A percentile compares a stretch with the other conserved stretches of the same genome.
phyloP scores from a whole-genome alignment of 2,888 invertebrate species.

The Xestia xanthographa region DNA sequence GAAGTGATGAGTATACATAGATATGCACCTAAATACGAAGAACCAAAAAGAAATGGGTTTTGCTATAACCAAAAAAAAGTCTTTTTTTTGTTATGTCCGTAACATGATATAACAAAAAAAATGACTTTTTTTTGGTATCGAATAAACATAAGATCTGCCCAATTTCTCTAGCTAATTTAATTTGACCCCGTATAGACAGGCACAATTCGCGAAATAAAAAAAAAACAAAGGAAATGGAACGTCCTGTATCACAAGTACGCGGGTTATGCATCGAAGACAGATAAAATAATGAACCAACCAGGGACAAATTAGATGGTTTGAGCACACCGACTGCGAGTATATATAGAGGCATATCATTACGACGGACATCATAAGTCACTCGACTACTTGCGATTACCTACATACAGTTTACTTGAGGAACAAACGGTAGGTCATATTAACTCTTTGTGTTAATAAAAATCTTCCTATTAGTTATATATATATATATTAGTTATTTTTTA shows the following conservation, averaged over 20 bases:
- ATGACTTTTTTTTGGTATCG: too few species aligned
- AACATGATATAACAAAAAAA: too few species aligned
- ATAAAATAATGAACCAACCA: constrained; percentile 79
- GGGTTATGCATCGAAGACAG: constrained; percentile 79
- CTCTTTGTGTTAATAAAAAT: constrained; percentile 4
- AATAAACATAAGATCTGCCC: neutral
- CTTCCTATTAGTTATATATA: too few species aligned
- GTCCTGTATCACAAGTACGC: constrained; percentile 64
- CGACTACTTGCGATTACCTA: constrained; percentile 71
- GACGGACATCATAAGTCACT: constrained; percentile 79
- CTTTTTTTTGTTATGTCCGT: too few species aligned
- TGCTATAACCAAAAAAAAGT: neutral
- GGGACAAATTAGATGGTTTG: constrained; percentile 85
- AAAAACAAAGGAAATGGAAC: constrained; percentile 43
- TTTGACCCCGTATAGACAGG: neutral
- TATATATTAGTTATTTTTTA: neutral
- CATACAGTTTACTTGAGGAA: constrained; percentile 58
- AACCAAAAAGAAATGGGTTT: neutral
- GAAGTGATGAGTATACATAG: neutral
- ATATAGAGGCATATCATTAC: constrained; percentile 79
- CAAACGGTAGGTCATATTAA: constrained; percentile 73
- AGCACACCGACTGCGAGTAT: constrained; percentile 76
- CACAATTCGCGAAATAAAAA: neutral
- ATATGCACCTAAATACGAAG: neutral
- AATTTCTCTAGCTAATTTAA: neutral